Base-by-base conservation (phyloP, 1,140 invertebrate genomes). In the Dreissena rostriformis region DNA sequence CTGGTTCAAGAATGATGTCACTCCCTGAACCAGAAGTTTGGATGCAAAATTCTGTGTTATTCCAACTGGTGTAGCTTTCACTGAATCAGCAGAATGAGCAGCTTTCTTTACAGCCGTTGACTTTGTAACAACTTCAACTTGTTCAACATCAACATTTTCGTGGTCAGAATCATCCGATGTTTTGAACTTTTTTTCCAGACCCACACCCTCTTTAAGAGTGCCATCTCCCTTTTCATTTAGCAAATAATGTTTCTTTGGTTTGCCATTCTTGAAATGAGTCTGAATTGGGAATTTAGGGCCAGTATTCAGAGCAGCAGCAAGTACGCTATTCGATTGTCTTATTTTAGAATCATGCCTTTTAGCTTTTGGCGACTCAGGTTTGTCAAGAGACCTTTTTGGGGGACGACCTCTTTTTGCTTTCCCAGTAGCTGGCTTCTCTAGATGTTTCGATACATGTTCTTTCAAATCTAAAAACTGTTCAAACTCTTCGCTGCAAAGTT, bases 401-500 rank as follows among this genome's bases (percentile, higher is more conserved):
- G 68, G 63, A n/a, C 63, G 49, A 17, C 39, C 29, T 26, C 29
- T 65, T 28, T 52, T 15, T 17, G 68, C 52, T 26, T 68, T 28
- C 15, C 66, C 12, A 22, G 49, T 71, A 51, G 68, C 70, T 52
- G 66, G 67, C 53, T 79, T 65, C 5, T 66, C 29, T 24, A 19
- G 22, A 14, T 65, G 39, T 26, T 39, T 55, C 5, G 72, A 26
- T 53, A 52, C 39, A 73, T 49, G 49, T 73, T 73, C 11, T 22
- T 52, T 73, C 39, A 52, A 73, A 53, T 73, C n/a, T 52, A 14
- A 12, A 17, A n/a, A 19, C 70, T 72, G 70, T 4, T 72, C n/a
- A 55, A 53, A 53, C n/a, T 74, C 55, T 74, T 39, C 7, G 7
- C 28, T 11, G 14, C 52, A 61, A 19, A 61, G 22, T 61, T 61